Conservation (phyloP, 1,140 invertebrate species). For the Lineus longissimus region DNA sequence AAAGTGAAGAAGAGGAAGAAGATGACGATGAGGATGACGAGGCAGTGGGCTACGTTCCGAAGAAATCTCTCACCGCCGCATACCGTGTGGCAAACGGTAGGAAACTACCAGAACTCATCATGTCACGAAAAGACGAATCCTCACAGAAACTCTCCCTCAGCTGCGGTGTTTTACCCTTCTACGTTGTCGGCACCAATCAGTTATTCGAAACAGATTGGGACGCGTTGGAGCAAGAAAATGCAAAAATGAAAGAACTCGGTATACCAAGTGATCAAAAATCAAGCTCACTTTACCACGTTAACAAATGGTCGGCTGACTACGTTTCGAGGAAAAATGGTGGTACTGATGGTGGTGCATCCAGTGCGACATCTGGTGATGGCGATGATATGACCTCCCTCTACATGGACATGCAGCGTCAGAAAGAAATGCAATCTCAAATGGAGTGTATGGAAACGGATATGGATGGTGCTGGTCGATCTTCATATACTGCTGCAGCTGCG, state of each 20-base stretch:
- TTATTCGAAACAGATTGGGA: constrained; percentile 3
- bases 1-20: not conserved
- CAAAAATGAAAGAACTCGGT: not conserved
- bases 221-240: not conserved
- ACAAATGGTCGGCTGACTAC: not conserved
- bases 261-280: not conserved
- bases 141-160: constrained; percentile 2
- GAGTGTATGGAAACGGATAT: not conserved
- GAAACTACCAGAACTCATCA: constrained; percentile 1
- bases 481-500: not conserved
- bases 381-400: not conserved
- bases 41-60: not conserved
- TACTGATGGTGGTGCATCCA: not conserved
- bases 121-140: constrained; percentile 1
- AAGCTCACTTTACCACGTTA: not conserved
- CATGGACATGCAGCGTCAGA: constrained; percentile 5
- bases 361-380: not conserved
- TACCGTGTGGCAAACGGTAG: not conserved
- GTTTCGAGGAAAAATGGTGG: not conserved
- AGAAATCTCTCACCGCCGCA: not conserved
- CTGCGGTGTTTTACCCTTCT: constrained; percentile 5
- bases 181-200: constrained; percentile 7
- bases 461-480: not conserved
- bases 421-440: constrained; percentile 5
- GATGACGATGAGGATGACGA: constrained; percentile 1